Conservation (phyloP, 1,140 invertebrate species). For the Arctopsyche grandis region DNA sequence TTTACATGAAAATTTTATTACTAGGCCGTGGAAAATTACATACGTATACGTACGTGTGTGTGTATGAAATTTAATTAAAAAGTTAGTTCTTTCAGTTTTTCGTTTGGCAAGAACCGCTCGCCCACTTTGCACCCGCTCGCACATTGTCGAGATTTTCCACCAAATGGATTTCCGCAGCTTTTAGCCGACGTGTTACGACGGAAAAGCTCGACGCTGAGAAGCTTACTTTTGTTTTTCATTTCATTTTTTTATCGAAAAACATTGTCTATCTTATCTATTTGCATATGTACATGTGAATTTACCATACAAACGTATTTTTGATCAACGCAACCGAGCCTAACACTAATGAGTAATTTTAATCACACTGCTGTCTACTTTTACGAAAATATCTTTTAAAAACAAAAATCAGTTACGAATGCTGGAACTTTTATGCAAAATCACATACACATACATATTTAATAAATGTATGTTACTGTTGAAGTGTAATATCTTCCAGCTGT, state of each 20-base stretch:
- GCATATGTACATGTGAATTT: not conserved
- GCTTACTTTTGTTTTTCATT: not conserved
- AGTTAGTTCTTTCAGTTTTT: constrained; percentile 35
- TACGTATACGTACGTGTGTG: constrained; percentile 14
- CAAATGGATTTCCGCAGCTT: not conserved
- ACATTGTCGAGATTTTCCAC: not conserved
- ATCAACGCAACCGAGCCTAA: no score
- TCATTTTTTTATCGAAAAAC: no score
- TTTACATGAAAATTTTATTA: constrained; percentile 50
- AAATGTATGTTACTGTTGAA: no score
- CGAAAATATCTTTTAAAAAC: no score
- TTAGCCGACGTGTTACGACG: not conserved
- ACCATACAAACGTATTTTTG: no score
- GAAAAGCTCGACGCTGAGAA: not conserved
- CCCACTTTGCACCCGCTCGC: constrained; percentile 6
- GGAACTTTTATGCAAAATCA: no score
- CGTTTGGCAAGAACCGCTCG: not conserved
- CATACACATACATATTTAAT: no score
- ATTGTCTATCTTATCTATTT: no score
- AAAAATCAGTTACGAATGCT: no score
- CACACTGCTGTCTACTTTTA: no score
- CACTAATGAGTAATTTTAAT: no score
- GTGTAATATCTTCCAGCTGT: no score
- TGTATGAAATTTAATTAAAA: constrained; percentile 51
- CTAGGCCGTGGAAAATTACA: constrained; percentile 5